Percentiles rank a stretch among this genome's conserved stretches.
phyloP scores from a whole-genome alignment of 1,140 invertebrate genomes.

The Drosophila bifasciata region DNA sequence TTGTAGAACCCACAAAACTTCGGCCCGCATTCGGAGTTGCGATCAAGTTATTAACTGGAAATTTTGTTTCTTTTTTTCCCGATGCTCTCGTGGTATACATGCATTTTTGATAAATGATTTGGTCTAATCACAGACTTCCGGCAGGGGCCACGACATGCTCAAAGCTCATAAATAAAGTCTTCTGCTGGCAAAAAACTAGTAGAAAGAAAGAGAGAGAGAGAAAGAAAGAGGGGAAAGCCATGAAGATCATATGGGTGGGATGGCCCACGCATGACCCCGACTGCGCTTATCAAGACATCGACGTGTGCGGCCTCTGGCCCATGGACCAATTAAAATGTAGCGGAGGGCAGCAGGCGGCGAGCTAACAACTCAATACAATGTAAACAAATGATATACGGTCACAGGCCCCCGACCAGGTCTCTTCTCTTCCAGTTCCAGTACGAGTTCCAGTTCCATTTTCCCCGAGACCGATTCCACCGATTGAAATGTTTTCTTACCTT shows the following conservation, averaged over 20 bases:
- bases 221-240: neutral
- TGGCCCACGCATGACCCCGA: constrained; percentile 57
- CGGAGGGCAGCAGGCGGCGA: constrained; percentile 53
- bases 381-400: constrained; percentile 82
- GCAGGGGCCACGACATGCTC: constrained; percentile 2
- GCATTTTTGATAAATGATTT: constrained; percentile 48
- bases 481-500: constrained; percentile 49
- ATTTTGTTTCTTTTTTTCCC: constrained; percentile 18
- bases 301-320: constrained; percentile 62
- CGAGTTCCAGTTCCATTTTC: constrained; percentile 20
- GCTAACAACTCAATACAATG: constrained; percentile 81
- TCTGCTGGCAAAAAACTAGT: constrained; percentile 1
- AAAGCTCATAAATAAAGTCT: constrained; percentile 50
- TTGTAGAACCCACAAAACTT: constrained; percentile 12
- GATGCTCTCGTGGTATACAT: neutral
- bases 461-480: constrained; percentile 19
- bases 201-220: neutral
- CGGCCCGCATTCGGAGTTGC: constrained; percentile 45
- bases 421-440: constrained; percentile 14
- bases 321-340: constrained; percentile 67
- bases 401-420: constrained; percentile 32
- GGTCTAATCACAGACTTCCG: constrained; percentile 59
- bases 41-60: constrained; percentile 69
- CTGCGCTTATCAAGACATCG: constrained; percentile 57
- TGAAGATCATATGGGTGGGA: neutral